These are phyloP conservation scores for Myotis vivesi DNA, from an alignment of 2,797 vertebrate genomes.

Conservation along the genomic window DNA sequence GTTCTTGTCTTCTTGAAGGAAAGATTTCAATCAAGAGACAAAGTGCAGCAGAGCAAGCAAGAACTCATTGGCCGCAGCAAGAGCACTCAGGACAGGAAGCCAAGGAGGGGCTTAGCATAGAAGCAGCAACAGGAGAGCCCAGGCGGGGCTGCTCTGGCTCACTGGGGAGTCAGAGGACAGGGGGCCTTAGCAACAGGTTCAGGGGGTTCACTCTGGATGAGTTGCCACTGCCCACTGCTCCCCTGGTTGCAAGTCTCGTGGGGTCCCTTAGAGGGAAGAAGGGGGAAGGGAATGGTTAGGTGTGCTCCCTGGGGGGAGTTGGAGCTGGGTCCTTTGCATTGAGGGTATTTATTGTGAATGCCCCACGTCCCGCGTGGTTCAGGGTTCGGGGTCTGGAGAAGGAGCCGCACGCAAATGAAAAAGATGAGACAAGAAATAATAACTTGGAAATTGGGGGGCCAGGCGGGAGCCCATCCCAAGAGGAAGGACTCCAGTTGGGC, in stretches of 20 bases:
- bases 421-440: too few species aligned
- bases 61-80: background rate
- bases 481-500: too few species aligned
- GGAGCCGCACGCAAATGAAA: too few species aligned
- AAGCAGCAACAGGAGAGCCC: background rate
- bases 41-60: background rate
- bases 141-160: background rate
- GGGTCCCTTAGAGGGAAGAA: background rate
- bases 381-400: too few species aligned
- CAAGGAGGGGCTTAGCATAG: too few species aligned
- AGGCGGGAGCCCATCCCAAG: too few species aligned
- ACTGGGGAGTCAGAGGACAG: too few species aligned
- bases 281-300: background rate
- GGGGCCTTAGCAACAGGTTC: background rate
- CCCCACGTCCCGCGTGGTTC: too few species aligned
- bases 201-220: background rate
- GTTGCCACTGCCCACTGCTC: background rate
- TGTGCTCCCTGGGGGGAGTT: background rate
- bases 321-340: background rate
- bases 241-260: background rate
- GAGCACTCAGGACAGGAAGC: background rate
- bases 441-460: too few species aligned
- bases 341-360: background rate
- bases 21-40: background rate
- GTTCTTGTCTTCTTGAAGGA: background rate